A percentile compares a stretch with the other conserved stretches of the same genome.
Evolutionary conservation across 2,888 invertebrate genomes (phyloP).

Genomic region (Eupithecia abbreviata): DNA sequence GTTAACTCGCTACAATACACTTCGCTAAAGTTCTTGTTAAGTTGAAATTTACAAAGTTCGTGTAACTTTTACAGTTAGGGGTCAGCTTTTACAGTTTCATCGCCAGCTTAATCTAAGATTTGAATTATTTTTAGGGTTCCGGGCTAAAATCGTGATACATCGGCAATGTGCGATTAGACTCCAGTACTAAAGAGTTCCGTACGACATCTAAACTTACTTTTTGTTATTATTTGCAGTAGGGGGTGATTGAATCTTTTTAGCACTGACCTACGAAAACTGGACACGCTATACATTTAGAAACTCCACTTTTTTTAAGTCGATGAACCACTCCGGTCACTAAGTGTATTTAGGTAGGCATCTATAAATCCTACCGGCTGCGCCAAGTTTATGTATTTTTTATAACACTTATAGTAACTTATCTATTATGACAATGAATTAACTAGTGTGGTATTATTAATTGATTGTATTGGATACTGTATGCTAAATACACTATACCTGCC

Average conservation of each 20-base stretch:
- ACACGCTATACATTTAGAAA: too few species aligned
- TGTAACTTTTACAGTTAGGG: background rate
- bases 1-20: background rate
- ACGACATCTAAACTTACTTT: background rate
- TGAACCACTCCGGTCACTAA: background rate
- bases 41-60: background rate
- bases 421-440: too few species aligned
- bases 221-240: background rate
- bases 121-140: constrained; percentile 3
- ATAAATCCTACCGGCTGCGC: background rate
- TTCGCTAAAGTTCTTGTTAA: background rate
- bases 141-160: background rate
- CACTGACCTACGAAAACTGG: too few species aligned
- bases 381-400: background rate
- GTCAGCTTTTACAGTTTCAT: background rate
- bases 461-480: too few species aligned
- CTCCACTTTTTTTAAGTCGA: background rate
- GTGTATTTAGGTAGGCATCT: background rate
- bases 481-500: too few species aligned
- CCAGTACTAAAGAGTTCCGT: background rate
- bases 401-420: too few species aligned
- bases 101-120: background rate
- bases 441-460: too few species aligned
- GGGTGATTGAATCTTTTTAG: too few species aligned
- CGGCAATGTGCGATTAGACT: background rate